A percentile compares a stretch with the other conserved stretches of the same genome.
Conservation (phyloP, 2,888 invertebrate species). For the Vesta saturnalis region DNA sequence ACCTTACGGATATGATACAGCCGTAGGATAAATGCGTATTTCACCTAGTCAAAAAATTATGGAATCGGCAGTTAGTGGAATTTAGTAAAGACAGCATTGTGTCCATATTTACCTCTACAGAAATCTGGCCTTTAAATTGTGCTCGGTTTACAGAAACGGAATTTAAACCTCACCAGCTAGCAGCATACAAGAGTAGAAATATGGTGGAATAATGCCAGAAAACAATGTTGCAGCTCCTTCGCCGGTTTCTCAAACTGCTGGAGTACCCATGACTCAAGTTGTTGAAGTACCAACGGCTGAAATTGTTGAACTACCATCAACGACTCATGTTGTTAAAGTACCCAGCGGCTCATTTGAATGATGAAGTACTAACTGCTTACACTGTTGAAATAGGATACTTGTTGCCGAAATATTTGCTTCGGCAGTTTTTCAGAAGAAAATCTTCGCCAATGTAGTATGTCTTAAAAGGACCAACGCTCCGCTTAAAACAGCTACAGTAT, state of each 20-base stretch:
- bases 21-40: slow-evolving; percentile 17
- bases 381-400: background rate
- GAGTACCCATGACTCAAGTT: too few relatives aligned
- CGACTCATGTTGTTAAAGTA: too few relatives aligned
- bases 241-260: background rate
- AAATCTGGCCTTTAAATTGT: background rate
- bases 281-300: background rate
- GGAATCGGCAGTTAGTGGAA: slow-evolving; percentile 37
- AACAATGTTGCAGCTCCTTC: background rate
- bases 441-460: too few relatives aligned
- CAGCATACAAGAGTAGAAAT: background rate
- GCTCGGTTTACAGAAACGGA: background rate
- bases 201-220: background rate
- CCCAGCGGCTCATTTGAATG: background rate
- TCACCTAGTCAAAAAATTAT: slow-evolving; percentile 27
- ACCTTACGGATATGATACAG: slow-evolving; percentile 5
- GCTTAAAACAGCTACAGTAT: too few relatives aligned
- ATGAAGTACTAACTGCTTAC: background rate
- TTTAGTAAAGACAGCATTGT: slow-evolving; percentile 35
- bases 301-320: background rate
- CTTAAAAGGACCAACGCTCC: background rate
- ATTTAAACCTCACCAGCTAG: background rate
- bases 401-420: too few relatives aligned
- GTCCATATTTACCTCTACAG: background rate
- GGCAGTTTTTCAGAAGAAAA: too few relatives aligned